phyloP scores from a whole-genome alignment of 2,888 invertebrate species.

The Diploptera punctata region DNA sequence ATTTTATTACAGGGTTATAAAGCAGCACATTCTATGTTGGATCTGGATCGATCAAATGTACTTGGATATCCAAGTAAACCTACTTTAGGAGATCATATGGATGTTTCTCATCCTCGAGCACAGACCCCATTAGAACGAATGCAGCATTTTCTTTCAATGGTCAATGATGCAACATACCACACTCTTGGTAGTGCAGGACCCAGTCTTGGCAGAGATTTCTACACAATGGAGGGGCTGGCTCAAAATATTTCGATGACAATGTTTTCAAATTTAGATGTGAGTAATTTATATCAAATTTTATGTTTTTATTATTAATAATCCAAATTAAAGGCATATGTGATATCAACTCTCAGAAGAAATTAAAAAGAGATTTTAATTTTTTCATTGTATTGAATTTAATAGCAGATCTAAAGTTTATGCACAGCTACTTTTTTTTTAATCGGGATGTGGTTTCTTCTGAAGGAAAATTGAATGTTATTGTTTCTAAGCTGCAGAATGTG shows the following conservation, averaged over 20 bases:
- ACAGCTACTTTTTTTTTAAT: too few relatives aligned
- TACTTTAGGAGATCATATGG: conserved; percentile 35
- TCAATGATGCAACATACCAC: conserved; percentile 84
- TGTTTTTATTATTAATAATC: too few relatives aligned
- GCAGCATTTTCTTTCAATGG: conserved; percentile 80
- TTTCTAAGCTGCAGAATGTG: too few relatives aligned
- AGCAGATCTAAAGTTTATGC: too few relatives aligned
- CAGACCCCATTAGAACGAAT: conserved; percentile 75
- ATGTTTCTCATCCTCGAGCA: conserved; percentile 51
- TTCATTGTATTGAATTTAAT: too few relatives aligned
- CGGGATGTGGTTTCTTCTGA: too few relatives aligned
- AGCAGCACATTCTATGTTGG: conserved; percentile 73
- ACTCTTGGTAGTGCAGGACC: conserved; percentile 79
- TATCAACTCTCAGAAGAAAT: too few relatives aligned
- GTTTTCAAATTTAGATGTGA: conserved; percentile 69
- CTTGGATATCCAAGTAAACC: conserved; percentile 58
- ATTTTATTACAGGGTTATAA: conserved; percentile 62
- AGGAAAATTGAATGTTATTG: too few relatives aligned
- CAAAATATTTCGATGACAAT: conserved; percentile 75
- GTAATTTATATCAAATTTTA: too few relatives aligned
- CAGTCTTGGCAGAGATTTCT: conserved; percentile 86
- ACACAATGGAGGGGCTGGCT: conserved; percentile 76
- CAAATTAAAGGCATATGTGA: too few relatives aligned
- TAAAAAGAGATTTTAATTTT: too few relatives aligned
- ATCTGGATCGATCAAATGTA: conserved; percentile 78